Evolutionary conservation across 2,888 invertebrate species (phyloP), one percentile per base, ranked within the genome.

Genomic region (Ochropacha duplaris): DNA sequence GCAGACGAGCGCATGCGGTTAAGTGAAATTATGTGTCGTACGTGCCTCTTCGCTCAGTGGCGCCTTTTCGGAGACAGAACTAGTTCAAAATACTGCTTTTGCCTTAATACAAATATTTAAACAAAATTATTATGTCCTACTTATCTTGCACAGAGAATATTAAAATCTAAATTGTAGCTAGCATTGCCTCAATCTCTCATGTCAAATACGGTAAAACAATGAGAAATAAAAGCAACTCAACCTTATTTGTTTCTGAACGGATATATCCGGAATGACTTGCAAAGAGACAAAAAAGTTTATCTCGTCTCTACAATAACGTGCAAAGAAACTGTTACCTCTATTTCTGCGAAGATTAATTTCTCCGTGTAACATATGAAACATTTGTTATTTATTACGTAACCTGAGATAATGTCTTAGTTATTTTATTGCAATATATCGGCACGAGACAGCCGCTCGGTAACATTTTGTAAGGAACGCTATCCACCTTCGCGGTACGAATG

Each of bases 1-100:
- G 59, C 68, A 65, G 65, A 69, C 68, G 69, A 73, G 67, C 14
- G 28, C 28, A 28, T 69, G 78, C 65, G 78, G 78, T 78, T 76
- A 75, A 72, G 75, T 70, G 71, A 77, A 81, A 78, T 81, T 79
- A 79, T 79, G 73, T 78, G 74, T 70, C 66, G 66, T 71, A 72
- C 71, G 76, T 75, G 74, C 62, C 60, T 64, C 58, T 44, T 44
- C 19, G 11, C 49, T 44, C 44, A 19, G 56, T 55, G 56, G 55
- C 57, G 68, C 57, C 58, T 52, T 44, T 44, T 44, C 14, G 6
- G 12, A 34, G 4, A 51, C 51, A 51, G 19, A 52, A 52, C 52
- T 51, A 34, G 22, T 52, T 34, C 52, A 52, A 31, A 52, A 34
- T 52, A 52, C 26, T 22, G 6, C 12, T 14, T 22, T 5, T 19